phyloP scores from a whole-genome alignment of 2,888 invertebrate species.

The Cryptocephalus moraei region DNA sequence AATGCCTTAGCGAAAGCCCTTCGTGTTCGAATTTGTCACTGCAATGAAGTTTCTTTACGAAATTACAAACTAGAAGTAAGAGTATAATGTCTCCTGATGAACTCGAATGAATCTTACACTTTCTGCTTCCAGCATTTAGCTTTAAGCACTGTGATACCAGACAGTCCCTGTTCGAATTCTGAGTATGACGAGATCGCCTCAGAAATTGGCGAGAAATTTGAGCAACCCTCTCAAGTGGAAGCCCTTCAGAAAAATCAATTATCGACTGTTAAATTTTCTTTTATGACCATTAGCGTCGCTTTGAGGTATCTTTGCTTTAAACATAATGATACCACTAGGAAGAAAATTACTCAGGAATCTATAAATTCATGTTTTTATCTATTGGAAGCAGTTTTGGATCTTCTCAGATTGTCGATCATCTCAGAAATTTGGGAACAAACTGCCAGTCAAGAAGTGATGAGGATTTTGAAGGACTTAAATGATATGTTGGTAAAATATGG shows the following conservation, averaged over 20 bases:
- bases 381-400: constrained; percentile 40
- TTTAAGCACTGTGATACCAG: constrained; percentile 1
- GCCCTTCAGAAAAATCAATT: constrained; percentile 36
- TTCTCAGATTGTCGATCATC: constrained; percentile 45
- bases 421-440: constrained; percentile 47
- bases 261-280: constrained; percentile 39
- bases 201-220: constrained; percentile 11
- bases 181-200: constrained; percentile 5
- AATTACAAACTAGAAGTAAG: constrained; percentile 39
- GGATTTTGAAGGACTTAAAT: constrained; percentile 44
- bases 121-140: constrained; percentile 4
- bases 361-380: constrained; percentile 40
- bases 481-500: constrained; percentile 48
- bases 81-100: no score
- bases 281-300: constrained; percentile 33
- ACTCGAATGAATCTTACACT: no score
- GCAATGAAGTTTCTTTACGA: constrained; percentile 40
- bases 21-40: constrained; percentile 39
- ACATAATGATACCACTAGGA: neutral
- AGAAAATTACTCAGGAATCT: constrained; percentile 37
- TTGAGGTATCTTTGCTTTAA: constrained; percentile 26
- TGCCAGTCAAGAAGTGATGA: constrained; percentile 37
- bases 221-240: constrained; percentile 13
- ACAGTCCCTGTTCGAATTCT: constrained; percentile 4
- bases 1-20: constrained; percentile 39